Evolutionary conservation across 2,113 vertebrate genomes (phyloP).

Genomic region (Chrysochloris asiatica): DNA sequence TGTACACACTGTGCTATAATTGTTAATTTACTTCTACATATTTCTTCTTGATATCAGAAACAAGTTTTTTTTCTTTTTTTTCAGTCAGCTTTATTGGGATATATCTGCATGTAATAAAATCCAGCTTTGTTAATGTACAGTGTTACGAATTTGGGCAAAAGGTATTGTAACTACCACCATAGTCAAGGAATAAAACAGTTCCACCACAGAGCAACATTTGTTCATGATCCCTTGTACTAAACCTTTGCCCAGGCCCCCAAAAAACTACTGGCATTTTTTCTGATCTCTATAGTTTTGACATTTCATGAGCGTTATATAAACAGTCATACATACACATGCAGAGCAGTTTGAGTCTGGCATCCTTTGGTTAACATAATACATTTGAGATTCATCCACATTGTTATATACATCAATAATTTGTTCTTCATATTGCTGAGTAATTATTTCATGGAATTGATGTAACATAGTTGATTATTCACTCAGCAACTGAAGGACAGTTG

Average conservation of each 20-base stretch:
- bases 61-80: background rate
- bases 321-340: background rate
- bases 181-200: background rate
- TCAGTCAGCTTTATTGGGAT: background rate
- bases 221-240: background rate
- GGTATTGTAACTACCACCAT: background rate
- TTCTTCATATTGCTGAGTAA: background rate
- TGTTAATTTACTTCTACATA: background rate
- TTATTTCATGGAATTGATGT: background rate
- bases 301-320: background rate
- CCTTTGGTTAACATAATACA: background rate
- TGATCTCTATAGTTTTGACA: background rate
- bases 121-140: background rate
- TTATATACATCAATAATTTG: no score
- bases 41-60: background rate
- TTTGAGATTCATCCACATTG: no score
- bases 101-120: background rate
- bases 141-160: background rate
- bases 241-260: background rate
- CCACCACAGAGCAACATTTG: background rate
- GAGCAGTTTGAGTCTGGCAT: background rate
- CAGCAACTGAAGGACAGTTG: background rate
- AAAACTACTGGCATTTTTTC: background rate
- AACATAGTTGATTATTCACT: background rate
- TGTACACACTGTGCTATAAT: background rate